These are phyloP conservation scores for Pseudeuparius sepicola DNA, from an alignment of 2,888 invertebrate species.

Conservation along the genomic window DNA sequence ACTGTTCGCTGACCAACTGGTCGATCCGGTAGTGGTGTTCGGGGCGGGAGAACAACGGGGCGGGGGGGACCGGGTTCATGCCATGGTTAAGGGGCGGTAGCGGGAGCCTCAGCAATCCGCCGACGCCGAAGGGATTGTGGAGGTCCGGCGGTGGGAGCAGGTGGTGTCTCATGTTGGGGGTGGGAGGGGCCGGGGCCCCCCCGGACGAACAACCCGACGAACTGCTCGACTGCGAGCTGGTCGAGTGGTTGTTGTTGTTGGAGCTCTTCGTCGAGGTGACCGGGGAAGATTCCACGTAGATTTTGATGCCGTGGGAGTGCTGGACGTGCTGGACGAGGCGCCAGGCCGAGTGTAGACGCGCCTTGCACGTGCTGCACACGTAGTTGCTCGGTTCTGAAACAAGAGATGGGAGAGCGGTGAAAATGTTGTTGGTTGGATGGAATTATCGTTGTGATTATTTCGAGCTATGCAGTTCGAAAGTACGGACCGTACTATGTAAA, in stretches of 20 bases:
- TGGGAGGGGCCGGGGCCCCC: slow-evolving; percentile 47
- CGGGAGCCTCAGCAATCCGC: slow-evolving; percentile 64
- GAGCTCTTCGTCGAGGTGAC: slow-evolving; percentile 42
- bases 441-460: no score
- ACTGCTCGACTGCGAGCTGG: slow-evolving; percentile 41
- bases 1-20: slow-evolving; percentile 73
- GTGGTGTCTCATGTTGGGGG: slow-evolving; percentile 56
- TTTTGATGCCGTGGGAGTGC: slow-evolving; percentile 85
- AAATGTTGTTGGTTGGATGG: no score
- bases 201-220: slow-evolving; percentile 44
- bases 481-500: slow-evolving; percentile 21
- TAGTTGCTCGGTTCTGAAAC: slow-evolving; percentile 88
- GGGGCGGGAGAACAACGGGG: slow-evolving; percentile 67
- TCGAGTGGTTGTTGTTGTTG: slow-evolving; percentile 45
- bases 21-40: slow-evolving; percentile 77
- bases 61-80: slow-evolving; percentile 51
- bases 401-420: no score
- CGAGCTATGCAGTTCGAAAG: no score
- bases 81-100: slow-evolving; percentile 60
- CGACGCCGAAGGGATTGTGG: slow-evolving; percentile 66
- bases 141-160: slow-evolving; percentile 61
- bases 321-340: slow-evolving; percentile 90
- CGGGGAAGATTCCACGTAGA: slow-evolving; percentile 65
- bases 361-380: slow-evolving; percentile 89
- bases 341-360: slow-evolving; percentile 90